Evolutionary conservation across 2,888 invertebrate genomes (phyloP).

Genomic region (Noctua pronuba): DNA sequence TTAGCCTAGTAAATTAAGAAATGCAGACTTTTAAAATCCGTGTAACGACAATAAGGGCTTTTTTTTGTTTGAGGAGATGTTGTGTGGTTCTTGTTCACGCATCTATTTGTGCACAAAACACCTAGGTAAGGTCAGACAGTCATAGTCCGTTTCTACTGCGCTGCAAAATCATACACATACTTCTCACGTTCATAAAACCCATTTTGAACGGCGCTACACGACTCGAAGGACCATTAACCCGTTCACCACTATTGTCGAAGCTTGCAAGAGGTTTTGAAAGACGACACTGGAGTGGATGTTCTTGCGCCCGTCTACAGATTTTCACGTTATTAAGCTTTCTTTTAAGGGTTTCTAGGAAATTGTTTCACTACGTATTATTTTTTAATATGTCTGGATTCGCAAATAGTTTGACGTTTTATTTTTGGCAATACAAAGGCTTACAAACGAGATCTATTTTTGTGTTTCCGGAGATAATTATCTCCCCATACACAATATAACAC

Average conservation of each 20-base stretch:
- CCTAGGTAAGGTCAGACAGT: neutral
- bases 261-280: slow-evolving; percentile 23
- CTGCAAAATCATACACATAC: too few species aligned
- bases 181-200: slow-evolving; percentile 3
- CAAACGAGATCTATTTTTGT: neutral
- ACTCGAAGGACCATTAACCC: slow-evolving; percentile 21
- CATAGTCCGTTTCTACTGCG: neutral
- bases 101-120: slow-evolving; percentile 2
- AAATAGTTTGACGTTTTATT: slow-evolving; percentile 15
- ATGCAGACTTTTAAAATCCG: neutral
- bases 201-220: neutral
- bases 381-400: neutral
- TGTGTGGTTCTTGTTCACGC: neutral
- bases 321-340: neutral
- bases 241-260: slow-evolving; percentile 17
- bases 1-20: neutral
- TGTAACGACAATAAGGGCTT: neutral
- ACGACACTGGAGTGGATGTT: slow-evolving; percentile 11
- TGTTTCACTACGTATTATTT: neutral
- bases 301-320: slow-evolving; percentile 19
- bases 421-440: neutral
- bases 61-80: neutral
- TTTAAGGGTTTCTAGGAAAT: neutral
- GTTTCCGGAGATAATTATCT: neutral
- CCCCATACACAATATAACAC: neutral